phyloP scores from a whole-genome alignment of 2,888 invertebrate genomes.

The Euclidia mi region DNA sequence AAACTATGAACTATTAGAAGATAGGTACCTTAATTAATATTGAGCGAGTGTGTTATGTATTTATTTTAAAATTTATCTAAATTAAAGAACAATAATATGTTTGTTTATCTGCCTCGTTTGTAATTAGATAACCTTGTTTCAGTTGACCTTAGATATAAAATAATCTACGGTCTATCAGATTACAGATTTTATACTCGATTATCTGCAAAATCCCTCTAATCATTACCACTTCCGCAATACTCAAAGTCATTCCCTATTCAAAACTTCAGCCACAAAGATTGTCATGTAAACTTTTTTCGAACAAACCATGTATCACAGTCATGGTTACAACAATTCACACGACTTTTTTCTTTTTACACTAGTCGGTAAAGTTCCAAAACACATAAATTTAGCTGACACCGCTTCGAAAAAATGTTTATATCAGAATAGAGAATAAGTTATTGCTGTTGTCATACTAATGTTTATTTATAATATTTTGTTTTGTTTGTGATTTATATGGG shows the following conservation, averaged over 20 bases:
- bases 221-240: too few relatives aligned
- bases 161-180: too few relatives aligned
- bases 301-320: conserved; percentile 29
- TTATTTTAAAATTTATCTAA: too few relatives aligned
- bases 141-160: too few relatives aligned
- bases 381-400: conserved; percentile 41
- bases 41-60: too few relatives aligned
- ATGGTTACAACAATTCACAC: conserved; percentile 32
- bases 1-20: background rate
- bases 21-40: too few relatives aligned
- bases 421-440: conserved; percentile 37
- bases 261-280: background rate
- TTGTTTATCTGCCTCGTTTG: too few relatives aligned
- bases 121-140: too few relatives aligned
- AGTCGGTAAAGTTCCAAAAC: conserved; percentile 30
- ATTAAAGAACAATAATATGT: too few relatives aligned
- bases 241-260: background rate
- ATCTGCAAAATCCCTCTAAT: too few relatives aligned
- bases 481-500: conserved; percentile 5
- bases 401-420: conserved; percentile 40
- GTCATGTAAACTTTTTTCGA: background rate
- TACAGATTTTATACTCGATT: too few relatives aligned
- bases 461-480: conserved; percentile 15
- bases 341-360: conserved; percentile 8
- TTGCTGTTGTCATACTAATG: conserved; percentile 13